A percentile compares a stretch with the other conserved stretches of the same genome.
phyloP scores from a whole-genome alignment of 2,113 vertebrate genomes.

The Amphiprion percula region DNA sequence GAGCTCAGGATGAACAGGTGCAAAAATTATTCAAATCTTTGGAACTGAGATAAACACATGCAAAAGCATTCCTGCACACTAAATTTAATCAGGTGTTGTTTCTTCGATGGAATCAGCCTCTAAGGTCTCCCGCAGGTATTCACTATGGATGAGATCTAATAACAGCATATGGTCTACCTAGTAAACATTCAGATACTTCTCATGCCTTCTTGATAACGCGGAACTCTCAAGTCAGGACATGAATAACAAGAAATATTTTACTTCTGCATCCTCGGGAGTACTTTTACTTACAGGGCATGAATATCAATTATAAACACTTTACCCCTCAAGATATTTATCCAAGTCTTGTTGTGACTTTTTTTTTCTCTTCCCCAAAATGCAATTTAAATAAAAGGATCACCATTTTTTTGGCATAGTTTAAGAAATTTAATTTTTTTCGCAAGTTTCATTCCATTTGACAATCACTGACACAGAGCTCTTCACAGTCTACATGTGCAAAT shows the following conservation, averaged over 20 bases:
- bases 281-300: slow-evolving; percentile 6
- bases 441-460: too few relatives aligned
- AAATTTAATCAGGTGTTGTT: slow-evolving; percentile 20
- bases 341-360: not conserved
- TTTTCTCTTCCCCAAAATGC: too few relatives aligned
- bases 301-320: slow-evolving; percentile 11
- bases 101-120: slow-evolving; percentile 23
- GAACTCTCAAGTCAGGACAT: slow-evolving; percentile 18
- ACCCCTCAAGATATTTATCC: not conserved
- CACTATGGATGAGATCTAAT: slow-evolving; percentile 13
- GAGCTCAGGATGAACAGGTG: not conserved
- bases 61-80: not conserved
- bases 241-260: slow-evolving; percentile 3
- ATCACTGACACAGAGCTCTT: too few relatives aligned
- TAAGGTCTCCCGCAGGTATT: slow-evolving; percentile 15
- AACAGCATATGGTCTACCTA: slow-evolving; percentile 16
- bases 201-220: not conserved
- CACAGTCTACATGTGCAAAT: too few relatives aligned
- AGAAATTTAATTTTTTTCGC: too few relatives aligned
- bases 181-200: not conserved
- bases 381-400: too few relatives aligned
- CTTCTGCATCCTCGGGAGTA: not conserved
- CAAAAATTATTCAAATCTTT: not conserved
- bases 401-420: too few relatives aligned
- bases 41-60: not conserved